Conservation (phyloP, 2,113 vertebrate genomes). For the Chloroceryle aenea region DNA sequence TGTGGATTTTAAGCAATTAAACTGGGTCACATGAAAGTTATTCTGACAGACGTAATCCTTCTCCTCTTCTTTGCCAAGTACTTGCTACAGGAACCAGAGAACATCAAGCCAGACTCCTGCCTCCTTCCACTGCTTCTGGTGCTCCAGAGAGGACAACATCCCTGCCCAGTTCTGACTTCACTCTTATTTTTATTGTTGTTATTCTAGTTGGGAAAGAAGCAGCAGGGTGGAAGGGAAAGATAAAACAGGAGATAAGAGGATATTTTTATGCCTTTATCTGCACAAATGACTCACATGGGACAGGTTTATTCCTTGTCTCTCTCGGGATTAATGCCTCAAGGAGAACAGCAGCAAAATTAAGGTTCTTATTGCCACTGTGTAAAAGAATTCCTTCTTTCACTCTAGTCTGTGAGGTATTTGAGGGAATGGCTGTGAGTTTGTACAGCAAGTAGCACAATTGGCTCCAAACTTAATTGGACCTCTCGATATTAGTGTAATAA, state of each 20-base stretch:
- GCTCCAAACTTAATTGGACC: not conserved
- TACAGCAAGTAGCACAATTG: not conserved
- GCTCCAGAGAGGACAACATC: conserved; percentile 15
- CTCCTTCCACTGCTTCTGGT: conserved; percentile 2
- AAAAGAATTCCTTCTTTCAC: not conserved
- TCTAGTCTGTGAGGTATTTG: not conserved
- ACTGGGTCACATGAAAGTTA: conserved; percentile 28
- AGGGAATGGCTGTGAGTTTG: not conserved
- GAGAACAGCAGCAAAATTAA: not conserved
- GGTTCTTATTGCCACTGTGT: not conserved
- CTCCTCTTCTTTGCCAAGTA: conserved; percentile 17
- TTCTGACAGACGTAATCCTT: conserved; percentile 56
- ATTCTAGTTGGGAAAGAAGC: conserved; percentile 20
- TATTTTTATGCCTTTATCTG: not conserved
- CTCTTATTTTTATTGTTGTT: not conserved
- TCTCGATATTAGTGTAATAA: not conserved
- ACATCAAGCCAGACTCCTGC: not conserved
- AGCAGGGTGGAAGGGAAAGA: not conserved
- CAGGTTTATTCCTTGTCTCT: conserved; percentile 6
- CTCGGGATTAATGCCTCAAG: not conserved
- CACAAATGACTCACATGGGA: not conserved
- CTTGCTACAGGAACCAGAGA: conserved; percentile 12
- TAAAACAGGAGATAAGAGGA: conserved; percentile 24
- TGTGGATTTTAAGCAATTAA: conserved; percentile 61
- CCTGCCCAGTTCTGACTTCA: conserved; percentile 25